phyloP scores from a whole-genome alignment of 2,797 vertebrate species.

The Astyanax mexicanus region DNA sequence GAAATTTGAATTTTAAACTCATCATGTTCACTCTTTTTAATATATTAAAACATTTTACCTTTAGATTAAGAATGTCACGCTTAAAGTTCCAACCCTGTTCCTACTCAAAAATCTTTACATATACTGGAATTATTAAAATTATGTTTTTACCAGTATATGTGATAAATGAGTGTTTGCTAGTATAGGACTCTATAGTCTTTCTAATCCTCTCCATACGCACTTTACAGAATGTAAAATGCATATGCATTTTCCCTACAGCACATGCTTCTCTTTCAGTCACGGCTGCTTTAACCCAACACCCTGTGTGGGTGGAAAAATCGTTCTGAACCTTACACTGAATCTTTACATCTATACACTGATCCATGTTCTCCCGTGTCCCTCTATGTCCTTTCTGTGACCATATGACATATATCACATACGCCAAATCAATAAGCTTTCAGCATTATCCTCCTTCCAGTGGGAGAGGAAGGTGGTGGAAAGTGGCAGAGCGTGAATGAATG shows the following conservation, averaged over 20 bases:
- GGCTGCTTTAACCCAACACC: constrained; percentile 11
- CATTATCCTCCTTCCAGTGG: constrained; percentile 1
- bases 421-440: constrained; percentile 28
- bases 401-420: constrained; percentile 29
- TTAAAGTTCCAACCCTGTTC: too few species aligned
- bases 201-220: neutral
- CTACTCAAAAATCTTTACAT: too few species aligned
- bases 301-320: constrained; percentile 1
- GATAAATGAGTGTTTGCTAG: too few species aligned
- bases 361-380: constrained; percentile 4
- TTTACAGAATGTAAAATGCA: neutral
- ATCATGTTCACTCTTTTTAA: too few species aligned
- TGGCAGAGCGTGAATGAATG: neutral
- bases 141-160: too few species aligned
- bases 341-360: neutral
- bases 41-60: too few species aligned
- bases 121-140: too few species aligned
- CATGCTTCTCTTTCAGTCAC: neutral
- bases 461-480: constrained; percentile 3
- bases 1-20: too few species aligned
- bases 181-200: too few species aligned
- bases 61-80: too few species aligned
- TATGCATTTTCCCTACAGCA: neutral
- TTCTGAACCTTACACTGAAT: constrained; percentile 5
- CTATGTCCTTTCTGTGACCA: neutral